Evolutionary conservation across 2,113 vertebrate species (phyloP).

Genomic region (Monopterus albus): DNA sequence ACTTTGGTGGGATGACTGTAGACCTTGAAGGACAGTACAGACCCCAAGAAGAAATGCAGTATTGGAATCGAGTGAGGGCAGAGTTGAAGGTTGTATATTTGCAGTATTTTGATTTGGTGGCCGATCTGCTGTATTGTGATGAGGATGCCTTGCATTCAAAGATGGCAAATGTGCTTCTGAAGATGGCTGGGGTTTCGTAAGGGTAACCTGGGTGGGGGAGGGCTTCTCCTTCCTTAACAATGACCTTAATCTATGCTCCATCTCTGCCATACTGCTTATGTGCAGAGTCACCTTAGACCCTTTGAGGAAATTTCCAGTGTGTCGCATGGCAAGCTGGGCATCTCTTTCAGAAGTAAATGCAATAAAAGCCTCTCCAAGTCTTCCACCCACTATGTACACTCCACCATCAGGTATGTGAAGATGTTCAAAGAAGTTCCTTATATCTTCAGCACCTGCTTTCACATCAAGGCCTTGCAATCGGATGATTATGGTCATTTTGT

Average conservation of each 20-base stretch:
- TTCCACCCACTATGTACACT: constrained; percentile 94
- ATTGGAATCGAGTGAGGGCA: constrained; percentile 19
- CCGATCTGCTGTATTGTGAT: constrained; percentile 6
- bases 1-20: constrained; percentile 26
- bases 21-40: constrained; percentile 57
- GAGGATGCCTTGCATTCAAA: not conserved
- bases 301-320: constrained; percentile 86
- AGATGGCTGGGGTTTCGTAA: not conserved
- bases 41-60: constrained; percentile 58
- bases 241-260: constrained; percentile 87
- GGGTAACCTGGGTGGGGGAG: not conserved
- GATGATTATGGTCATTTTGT: constrained; percentile 88
- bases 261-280: constrained; percentile 89
- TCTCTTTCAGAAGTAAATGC: constrained; percentile 91
- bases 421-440: constrained; percentile 90
- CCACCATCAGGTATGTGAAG: constrained; percentile 92
- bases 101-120: constrained; percentile 32
- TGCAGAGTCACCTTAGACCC: constrained; percentile 85
- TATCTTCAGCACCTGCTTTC: constrained; percentile 89
- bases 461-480: constrained; percentile 91
- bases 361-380: constrained; percentile 92
- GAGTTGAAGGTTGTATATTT: not conserved
- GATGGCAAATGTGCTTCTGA: constrained; percentile 19
- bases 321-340: constrained; percentile 88
- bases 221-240: constrained; percentile 66